Percentiles rank a stretch among this genome's conserved stretches.
phyloP scores from a whole-genome alignment of 2,888 invertebrate genomes.

The Bombylius major region DNA sequence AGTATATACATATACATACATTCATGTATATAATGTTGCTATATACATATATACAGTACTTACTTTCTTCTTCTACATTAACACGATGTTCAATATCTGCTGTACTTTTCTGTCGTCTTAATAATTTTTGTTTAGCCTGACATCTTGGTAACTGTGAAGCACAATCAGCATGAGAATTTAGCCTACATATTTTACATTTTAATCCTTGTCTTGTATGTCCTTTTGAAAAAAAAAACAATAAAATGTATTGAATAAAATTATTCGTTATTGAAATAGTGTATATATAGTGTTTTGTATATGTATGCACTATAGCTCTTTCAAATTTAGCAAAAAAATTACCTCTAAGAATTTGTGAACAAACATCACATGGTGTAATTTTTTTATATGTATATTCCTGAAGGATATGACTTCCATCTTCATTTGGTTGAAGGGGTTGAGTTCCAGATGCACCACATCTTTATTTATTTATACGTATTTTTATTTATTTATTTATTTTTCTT shows the following conservation, averaged over 20 bases:
- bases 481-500: background rate
- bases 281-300: too few species aligned
- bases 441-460: constrained; percentile 44
- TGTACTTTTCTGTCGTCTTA: constrained; percentile 80
- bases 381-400: constrained; percentile 92
- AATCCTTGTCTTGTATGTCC: constrained; percentile 86
- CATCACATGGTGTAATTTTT: constrained; percentile 89
- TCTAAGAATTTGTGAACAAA: constrained; percentile 83
- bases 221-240: constrained; percentile 25
- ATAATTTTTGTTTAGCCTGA: constrained; percentile 70
- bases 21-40: background rate
- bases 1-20: too few species aligned
- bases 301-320: too few species aligned
- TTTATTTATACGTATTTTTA: background rate
- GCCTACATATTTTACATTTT: constrained; percentile 79
- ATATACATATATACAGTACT: constrained; percentile 34
- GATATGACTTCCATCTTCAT: constrained; percentile 48
- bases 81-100: constrained; percentile 67
- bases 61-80: constrained; percentile 68
- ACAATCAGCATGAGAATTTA: constrained; percentile 84
- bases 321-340: constrained; percentile 41
- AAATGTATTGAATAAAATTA: background rate
- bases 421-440: constrained; percentile 33
- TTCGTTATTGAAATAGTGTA: too few species aligned
- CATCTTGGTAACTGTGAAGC: constrained; percentile 71